These are phyloP conservation scores for Brenthis hecate DNA, from an alignment of 2,888 invertebrate species.

Conservation along the genomic window DNA sequence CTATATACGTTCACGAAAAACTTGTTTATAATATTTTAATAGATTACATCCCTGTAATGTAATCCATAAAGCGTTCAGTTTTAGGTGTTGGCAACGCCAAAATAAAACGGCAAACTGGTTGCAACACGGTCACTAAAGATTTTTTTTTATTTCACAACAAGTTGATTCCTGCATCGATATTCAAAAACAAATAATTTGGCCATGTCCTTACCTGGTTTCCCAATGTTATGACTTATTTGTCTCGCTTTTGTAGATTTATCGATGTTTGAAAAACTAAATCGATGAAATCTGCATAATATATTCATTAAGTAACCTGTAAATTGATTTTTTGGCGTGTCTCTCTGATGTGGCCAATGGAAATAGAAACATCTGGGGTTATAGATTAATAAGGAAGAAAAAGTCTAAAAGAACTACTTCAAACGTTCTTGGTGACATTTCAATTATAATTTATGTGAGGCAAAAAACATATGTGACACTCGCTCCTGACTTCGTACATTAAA, in stretches of 20 bases:
- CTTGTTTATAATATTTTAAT: too few relatives aligned
- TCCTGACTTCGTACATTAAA: constrained; percentile 36
- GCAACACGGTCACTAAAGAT: constrained; percentile 30
- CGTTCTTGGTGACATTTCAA: constrained; percentile 53
- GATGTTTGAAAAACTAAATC: constrained; percentile 65
- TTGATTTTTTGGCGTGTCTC: constrained; percentile 63
- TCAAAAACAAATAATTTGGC: constrained; percentile 54
- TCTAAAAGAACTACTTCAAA: constrained; percentile 51
- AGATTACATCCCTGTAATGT: too few relatives aligned
- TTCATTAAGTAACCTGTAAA: constrained; percentile 71
- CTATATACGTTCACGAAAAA: too few relatives aligned
- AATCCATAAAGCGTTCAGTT: constrained; percentile 15
- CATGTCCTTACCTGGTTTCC: constrained; percentile 65
- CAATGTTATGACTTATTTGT: constrained; percentile 81
- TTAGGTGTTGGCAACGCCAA: constrained; percentile 23
- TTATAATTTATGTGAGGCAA: constrained; percentile 50
- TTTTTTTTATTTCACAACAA: constrained; percentile 45
- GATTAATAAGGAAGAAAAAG: constrained; percentile 63
- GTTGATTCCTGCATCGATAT: constrained; percentile 58
- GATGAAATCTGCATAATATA: constrained; percentile 69
- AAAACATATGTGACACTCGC: constrained; percentile 35
- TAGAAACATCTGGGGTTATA: constrained; percentile 52
- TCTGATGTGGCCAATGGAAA: constrained; percentile 49
- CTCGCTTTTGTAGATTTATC: constrained; percentile 71
- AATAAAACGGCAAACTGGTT: constrained; percentile 25